Base-by-base conservation (phyloP, 2,797 vertebrate genomes). In the Eleutherodactylus coqui region DNA sequence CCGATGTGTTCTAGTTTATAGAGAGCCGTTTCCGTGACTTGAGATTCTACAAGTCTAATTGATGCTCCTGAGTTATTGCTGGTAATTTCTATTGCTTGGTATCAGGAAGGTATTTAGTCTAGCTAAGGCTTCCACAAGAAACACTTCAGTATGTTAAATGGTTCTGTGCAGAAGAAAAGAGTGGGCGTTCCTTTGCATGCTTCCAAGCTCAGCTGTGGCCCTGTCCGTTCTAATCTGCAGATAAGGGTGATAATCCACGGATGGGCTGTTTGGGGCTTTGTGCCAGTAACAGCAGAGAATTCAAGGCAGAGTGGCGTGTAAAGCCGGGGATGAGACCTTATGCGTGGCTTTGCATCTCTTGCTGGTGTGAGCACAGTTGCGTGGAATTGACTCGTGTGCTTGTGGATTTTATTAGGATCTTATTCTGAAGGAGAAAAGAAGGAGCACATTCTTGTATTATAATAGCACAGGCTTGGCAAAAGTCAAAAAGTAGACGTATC, bases 181-280 rank as follows among this genome's bases (percentile, higher is more conserved):
- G 75, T 77, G 89, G 90, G 90, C 75, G 58, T 4, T 0, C 89
- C 73, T 69, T n/a, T 83, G 49, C 87, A 92, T 92, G 93, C 92
- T 91, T 92, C 95, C 92, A 90, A 91, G 93, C 91, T 94, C 96
- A 96, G 96, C 95, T 96, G 96, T 93, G 91, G 87, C 95, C 95
- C 93, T 93, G 90, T 93, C 92, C 92, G 89, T 95, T 95, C 96
- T 98, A 98, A 98, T 98, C 97, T 97, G 93, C 92, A 94, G 95
- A 97, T 97, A 96, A 96, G 95, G 89, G 88, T 87, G 95, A 96
- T 97, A 97, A 97, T 97, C 95, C 94, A 89, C 90, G 94, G 92
- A 95, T 92, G 91, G 91, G 92, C 96, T 96, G 94, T 96, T 96
- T 93, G 92, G 95, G 92, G 95, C 96, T 96, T 96, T 97, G 96